Evolutionary conservation across 2,888 invertebrate genomes (phyloP).

Genomic region (Diploptera punctata): DNA sequence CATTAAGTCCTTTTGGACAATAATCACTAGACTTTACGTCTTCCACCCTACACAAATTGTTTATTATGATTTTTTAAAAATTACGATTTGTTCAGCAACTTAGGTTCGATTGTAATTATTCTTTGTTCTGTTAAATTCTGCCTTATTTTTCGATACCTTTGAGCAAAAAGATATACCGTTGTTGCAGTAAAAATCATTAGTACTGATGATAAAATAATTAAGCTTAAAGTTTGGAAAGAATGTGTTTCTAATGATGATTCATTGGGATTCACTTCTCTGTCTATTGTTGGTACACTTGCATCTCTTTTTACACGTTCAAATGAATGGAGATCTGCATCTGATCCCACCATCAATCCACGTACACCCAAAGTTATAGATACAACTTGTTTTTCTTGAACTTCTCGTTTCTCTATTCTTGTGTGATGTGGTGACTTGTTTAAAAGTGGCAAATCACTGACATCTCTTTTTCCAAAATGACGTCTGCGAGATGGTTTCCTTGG

Average conservation of each 20-base stretch:
- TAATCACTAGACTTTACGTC: too few relatives aligned
- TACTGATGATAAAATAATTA: background rate
- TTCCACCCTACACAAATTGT: too few relatives aligned
- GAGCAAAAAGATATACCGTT: background rate
- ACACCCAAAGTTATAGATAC: slow-evolving; percentile 46
- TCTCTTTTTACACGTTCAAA: slow-evolving; percentile 54
- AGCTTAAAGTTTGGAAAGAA: background rate
- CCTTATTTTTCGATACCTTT: background rate
- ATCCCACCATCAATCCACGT: slow-evolving; percentile 44
- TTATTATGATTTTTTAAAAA: too few relatives aligned
- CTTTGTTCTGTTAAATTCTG: too few relatives aligned
- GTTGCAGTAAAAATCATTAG: background rate
- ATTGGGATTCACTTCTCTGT: background rate
- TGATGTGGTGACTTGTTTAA: too few relatives aligned
- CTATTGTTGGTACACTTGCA: background rate
- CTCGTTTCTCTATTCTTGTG: slow-evolving; percentile 41
- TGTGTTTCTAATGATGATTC: background rate
- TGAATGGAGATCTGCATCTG: slow-evolving; percentile 54
- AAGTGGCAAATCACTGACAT: slow-evolving; percentile 45
- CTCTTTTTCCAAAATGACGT: slow-evolving; percentile 34
- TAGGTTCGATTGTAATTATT: too few relatives aligned
- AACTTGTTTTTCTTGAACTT: slow-evolving; percentile 42
- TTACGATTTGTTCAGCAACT: too few relatives aligned
- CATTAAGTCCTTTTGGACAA: too few relatives aligned
- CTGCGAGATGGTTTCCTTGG: slow-evolving; percentile 35